Evolutionary conservation across 2,888 invertebrate genomes (phyloP).

Genomic region (Orthosia cruda): DNA sequence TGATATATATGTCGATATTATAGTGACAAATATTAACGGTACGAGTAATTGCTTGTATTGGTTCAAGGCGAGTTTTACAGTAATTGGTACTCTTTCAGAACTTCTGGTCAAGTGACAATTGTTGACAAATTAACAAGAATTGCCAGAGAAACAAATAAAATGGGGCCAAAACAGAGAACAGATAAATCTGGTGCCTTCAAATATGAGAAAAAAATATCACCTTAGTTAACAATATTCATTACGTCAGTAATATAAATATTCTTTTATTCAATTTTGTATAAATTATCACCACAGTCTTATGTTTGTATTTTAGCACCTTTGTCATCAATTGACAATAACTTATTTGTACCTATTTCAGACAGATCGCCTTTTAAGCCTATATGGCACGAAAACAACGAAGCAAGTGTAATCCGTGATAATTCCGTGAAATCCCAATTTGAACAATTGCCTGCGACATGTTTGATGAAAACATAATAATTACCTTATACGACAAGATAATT

Average conservation of each 20-base stretch:
- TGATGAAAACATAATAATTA: constrained; percentile 18
- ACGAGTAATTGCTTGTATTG: constrained; percentile 48
- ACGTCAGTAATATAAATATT: constrained; percentile 16
- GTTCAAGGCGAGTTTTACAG: constrained; percentile 56
- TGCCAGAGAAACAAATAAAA: neutral
- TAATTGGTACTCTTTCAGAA: constrained; percentile 21
- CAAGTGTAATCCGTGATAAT: neutral
- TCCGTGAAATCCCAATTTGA: constrained; percentile 18
- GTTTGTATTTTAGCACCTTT: constrained; percentile 39
- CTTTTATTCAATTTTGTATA: constrained; percentile 6
- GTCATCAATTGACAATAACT: constrained; percentile 15
- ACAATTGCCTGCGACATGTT: constrained; percentile 34
- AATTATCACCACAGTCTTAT: constrained; percentile 32
- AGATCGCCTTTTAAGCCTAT: constrained; percentile 10
- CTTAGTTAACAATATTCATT: neutral
- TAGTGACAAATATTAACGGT: constrained; percentile 71
- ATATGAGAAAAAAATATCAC: neutral
- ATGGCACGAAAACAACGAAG: constrained; percentile 4
- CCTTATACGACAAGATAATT: constrained; percentile 25
- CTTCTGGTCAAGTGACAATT: neutral
- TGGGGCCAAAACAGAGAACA: neutral
- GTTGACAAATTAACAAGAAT: neutral
- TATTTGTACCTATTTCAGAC: neutral
- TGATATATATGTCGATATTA: constrained; percentile 70
- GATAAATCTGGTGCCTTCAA: neutral